Evolutionary conservation across 1,140 invertebrate species (phyloP), one percentile per base, ranked within the genome.

Genomic region (Phortica variegata): DNA sequence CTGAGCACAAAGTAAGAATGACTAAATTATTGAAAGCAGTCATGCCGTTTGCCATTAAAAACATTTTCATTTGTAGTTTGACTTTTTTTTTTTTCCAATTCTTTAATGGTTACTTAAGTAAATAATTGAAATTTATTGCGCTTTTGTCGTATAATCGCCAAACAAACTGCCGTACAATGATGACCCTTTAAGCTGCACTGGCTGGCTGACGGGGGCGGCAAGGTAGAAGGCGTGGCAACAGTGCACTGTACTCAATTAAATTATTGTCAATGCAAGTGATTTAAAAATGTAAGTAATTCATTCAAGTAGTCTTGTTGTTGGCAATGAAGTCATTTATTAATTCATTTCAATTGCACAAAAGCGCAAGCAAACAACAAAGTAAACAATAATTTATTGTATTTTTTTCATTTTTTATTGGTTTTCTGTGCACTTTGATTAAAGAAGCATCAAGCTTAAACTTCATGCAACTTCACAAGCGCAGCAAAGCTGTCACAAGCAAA

Each of bases 61-160:
- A 12, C 29, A 31, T 31, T 31, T 31, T 12, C 29, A 12, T 7
- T 31, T 31, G 7, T 31, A 31, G 29, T 8, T 31, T 31, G 7
- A 8, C 29, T 31, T 12, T 31, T 12, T 31, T 12, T 31, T 31
- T 8, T 31, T 31, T 31, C 29, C 52, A 63, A 58, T 59, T 59
- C 49, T 39, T 65, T 65, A 65, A 60, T 60, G 58, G 39, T 51
- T 40, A 50, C 55, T 60, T 54, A 65, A 65, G 61, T 55, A 61
- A 61, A 58, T 58, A 65, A 65, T 65, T 65, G 61, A 65, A 65
- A 65, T 65, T 65, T 65, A 65, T 65, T 49, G 52, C 57, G 42
- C 32, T 50, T 51, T 45, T 21, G 33, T 13, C 37, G 16, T 39
- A 15, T 19, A 26, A 26, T 26, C 23, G 5, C n/a, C n/a, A n/a